Evolutionary conservation across 2,113 vertebrate genomes (phyloP), one percentile per base, ranked within the genome.

Genomic region (Scomber colias): DNA sequence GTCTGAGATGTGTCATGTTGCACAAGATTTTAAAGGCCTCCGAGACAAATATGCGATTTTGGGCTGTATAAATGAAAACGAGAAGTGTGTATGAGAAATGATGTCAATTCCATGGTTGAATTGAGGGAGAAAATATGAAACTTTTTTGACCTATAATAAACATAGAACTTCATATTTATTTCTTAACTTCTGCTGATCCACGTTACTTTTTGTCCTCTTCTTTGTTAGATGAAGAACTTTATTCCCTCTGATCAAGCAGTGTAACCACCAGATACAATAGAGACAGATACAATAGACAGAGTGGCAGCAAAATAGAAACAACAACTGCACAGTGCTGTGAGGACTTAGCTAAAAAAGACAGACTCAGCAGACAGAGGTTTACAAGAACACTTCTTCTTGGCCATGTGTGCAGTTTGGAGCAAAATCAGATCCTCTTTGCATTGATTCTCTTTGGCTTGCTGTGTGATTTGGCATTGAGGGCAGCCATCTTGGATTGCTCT

Each of bases 401-500:
- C 8, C 24, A 31, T 4, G 3, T 30, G 27, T 55, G 55, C 21
- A 9, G 35, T 30, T 31, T 24, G 9, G 49, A 71, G 40, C 51
- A 67, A 71, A 60, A 16, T 49, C 19, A 15, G 24, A 62, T 6
- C 13, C 51, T 16, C 50, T 21, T 11, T 16, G 8, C 17, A 14
- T 71, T 30, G 55, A n/a, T 53, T 54, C 21, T 35, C 44, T 49
- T 76, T 61, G 56, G 51, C 50, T 50, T 5, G n/a, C 45, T 21
- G 30, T 35, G 35, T 73, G 57, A 30, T n/a, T 15, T 44, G 51
- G 5, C 50, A 35, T 60, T 27, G 54, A 69, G 46, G 74, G 68
- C 78, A 79, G 88, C 88, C 88, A 90, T 91, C 75, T 91, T 91
- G 87, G 75, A 77, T 89, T 65, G 40, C 35, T 56, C 71, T 83